Evolutionary conservation across 2,888 invertebrate genomes (phyloP).

Genomic region (Endotricha flammealis): DNA sequence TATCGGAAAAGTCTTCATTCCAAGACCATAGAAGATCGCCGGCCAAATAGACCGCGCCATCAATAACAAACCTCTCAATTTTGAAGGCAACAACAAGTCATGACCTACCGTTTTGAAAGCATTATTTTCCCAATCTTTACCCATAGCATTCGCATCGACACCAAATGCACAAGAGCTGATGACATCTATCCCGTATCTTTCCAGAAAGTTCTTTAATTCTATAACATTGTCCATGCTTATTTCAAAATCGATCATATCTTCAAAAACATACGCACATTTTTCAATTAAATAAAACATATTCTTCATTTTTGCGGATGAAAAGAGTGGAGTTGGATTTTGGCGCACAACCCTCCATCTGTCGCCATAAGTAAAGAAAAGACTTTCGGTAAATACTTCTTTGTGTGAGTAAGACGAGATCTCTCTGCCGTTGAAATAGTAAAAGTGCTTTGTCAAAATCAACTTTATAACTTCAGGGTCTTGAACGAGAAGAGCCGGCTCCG

Average conservation of each 20-base stretch:
- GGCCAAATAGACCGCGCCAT: slow-evolving; percentile 43
- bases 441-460: slow-evolving; percentile 45
- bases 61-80: slow-evolving; percentile 29
- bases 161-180: slow-evolving; percentile 50
- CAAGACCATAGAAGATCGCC: slow-evolving; percentile 39
- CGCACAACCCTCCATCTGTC: slow-evolving; percentile 52
- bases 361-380: slow-evolving; percentile 43
- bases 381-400: slow-evolving; percentile 35
- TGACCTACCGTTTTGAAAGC: slow-evolving; percentile 35
- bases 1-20: slow-evolving; percentile 31
- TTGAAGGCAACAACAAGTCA: slow-evolving; percentile 32
- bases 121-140: slow-evolving; percentile 27
- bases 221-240: slow-evolving; percentile 13
- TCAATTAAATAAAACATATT: slow-evolving; percentile 54
- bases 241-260: slow-evolving; percentile 19
- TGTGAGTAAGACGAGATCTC: slow-evolving; percentile 37
- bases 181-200: slow-evolving; percentile 19
- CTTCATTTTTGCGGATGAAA: slow-evolving; percentile 53
- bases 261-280: slow-evolving; percentile 34
- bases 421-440: slow-evolving; percentile 50
- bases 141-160: slow-evolving; percentile 42
- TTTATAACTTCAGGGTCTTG: slow-evolving; percentile 49
- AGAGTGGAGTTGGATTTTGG: slow-evolving; percentile 51
- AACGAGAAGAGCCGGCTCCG: slow-evolving; percentile 48
- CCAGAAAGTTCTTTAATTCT: slow-evolving; percentile 33